Base-by-base conservation (phyloP, 2,113 vertebrate genomes). In the Alethe castanea region DNA sequence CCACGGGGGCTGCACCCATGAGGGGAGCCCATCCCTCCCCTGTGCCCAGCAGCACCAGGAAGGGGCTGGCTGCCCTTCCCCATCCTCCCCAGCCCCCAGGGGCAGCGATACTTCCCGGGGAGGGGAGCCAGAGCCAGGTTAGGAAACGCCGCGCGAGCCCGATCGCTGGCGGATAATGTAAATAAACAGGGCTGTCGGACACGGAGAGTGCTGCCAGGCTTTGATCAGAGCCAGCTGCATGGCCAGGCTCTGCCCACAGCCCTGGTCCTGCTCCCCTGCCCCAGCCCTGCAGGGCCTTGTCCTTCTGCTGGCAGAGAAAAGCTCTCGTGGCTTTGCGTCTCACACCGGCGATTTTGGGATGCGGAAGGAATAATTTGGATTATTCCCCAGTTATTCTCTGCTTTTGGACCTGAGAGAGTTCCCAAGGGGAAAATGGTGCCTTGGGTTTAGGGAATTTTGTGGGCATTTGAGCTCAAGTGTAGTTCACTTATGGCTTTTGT, bases 241-340 rank as follows among this genome's bases (percentile, higher is more conserved):
- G 2, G 26, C 69, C 16, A 1, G 35, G 25, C 62, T 81, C 20
- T 2, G 80, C 18, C 6, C 38, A 7, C 0, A 3, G 64, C 72
- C 90, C 20, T 48, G 7, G 2, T 33, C 80, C 81, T n/a, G 2
- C 42, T 59, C 64, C 60, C 56, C 47, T 73, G 54, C 69, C 60
- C 84, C 0, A 0, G 25, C 78, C 60, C 70, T 2, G 3, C 0
- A 0, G 52, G 38, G 17, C 60, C 64, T 62, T 2, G 1, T 50
- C 70, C 65, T 73, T 25, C 77, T 36, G 73, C 73, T 9, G 22
- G 36, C 31, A 62, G 9, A 31, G 57, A 20, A 54, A 66, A 40
- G 22, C 36, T 73, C 17, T 1, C 2, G 1, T 0, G 6, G 74
- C 17, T 85, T 66, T 54, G 35, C 9, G 1, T 16, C 86, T 64